A percentile compares a stretch with the other conserved stretches of the same genome.
Evolutionary conservation across 1,140 invertebrate species (phyloP).

Genomic region (Stenopsyche tienmushanensis): DNA sequence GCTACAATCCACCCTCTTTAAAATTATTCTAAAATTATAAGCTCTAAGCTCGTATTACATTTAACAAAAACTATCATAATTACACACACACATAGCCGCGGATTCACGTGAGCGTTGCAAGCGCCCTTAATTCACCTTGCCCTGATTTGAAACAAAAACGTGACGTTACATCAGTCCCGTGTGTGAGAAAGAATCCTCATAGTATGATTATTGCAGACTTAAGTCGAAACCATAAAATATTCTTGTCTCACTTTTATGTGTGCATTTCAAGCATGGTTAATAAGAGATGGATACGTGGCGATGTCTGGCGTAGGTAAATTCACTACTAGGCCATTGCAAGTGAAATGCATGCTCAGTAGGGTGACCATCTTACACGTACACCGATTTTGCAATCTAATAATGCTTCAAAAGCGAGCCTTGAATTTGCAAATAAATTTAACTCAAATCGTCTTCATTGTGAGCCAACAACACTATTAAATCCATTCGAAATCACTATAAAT

Average conservation of each 20-base stretch:
- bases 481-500: no score
- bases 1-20: neutral
- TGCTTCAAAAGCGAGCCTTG: neutral
- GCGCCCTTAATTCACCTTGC: slow-evolving; percentile 28
- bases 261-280: neutral
- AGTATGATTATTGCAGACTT: neutral
- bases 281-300: neutral
- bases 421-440: no score
- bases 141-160: slow-evolving; percentile 25
- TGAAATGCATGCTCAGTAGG: slow-evolving; percentile 14
- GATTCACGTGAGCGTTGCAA: no score
- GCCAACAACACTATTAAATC: no score
- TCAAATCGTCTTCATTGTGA: no score
- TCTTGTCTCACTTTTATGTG: slow-evolving; percentile 3
- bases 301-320: slow-evolving; percentile 13
- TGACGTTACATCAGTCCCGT: slow-evolving; percentile 23
- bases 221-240: neutral
- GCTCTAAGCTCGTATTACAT: neutral
- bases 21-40: neutral
- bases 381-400: neutral
- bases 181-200: slow-evolving; percentile 19
- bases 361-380: slow-evolving; percentile 11
- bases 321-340: slow-evolving; percentile 27
- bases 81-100: neutral
- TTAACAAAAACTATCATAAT: neutral